Evolutionary conservation across 2,888 invertebrate species (phyloP), one percentile per base, ranked within the genome.

Genomic region (Mesoligia furuncula): DNA sequence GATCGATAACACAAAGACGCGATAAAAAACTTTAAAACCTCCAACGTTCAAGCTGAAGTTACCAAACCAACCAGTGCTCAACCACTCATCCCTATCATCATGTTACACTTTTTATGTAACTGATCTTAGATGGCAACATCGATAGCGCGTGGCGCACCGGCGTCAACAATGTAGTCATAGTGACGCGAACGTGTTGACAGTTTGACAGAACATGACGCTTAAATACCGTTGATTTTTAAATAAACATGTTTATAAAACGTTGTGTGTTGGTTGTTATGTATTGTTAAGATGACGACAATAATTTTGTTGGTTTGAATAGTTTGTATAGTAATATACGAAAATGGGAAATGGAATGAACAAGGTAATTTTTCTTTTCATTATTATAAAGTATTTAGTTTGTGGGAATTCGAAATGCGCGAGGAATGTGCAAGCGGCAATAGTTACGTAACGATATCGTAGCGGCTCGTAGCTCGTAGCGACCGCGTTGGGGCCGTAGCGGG

Each of bases 311-410:
- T 89, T 90, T 90, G 90, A 90, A 86, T 87, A 83, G 87, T 89
- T 90, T 87, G 85, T 85, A 88, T 85, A 83, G 79, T 79, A 87
- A 75, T 77, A 88, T 79, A 80, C 88, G 88, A 94, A 92, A 88
- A 94, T 98, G 98, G 98, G 98, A 96, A 98, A 98, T 98, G 98
- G 98, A 96, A 98, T 98, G 98, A 98, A 98, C 96, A 98, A 98
- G 98, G 98, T 98, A 96, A 97, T 95, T 91, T 73, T 71, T 76
- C 64, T 48, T 67, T 77, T 80, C 42, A 48, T 74, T 74, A 67
- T 42, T 67, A 17, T 27, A 20, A 4, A 45, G 7, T 39, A 57
- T 67, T 51, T 67, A 15, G n/a, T 42, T 31, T 17, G 0, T 65
- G 15, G 11, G 78, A 73, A 77, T 78, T 75, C 64, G 83, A 64